Evolutionary conservation across 1,140 invertebrate genomes (phyloP), one percentile per base, ranked within the genome.

Genomic region (Venustaconcha ellipsiformis): DNA sequence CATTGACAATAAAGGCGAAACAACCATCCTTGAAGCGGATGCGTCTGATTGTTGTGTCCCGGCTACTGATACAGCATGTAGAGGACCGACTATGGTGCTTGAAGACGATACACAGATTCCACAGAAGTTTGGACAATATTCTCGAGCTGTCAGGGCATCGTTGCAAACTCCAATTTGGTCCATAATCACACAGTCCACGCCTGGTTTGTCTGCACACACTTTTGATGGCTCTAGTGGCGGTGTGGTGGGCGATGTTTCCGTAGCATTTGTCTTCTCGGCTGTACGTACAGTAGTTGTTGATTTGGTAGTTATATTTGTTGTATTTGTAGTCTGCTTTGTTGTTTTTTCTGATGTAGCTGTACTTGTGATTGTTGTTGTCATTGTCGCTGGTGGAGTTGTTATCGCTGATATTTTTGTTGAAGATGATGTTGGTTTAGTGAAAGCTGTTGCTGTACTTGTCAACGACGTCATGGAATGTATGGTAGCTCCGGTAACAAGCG

Each of bases 231-330:
- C 56, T 12, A 58, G 64, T 57, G 58, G 20, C 2, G 63, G 37
- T 57, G 70, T 63, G 23, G 69, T n/a, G 1, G 69, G 14, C 30
- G 69, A 17, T 26, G 30, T 60, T 18, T 69, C 37, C 2, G 65
- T 63, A 23, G 74, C 5, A 62, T 63, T 5, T 17, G 70, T 23
- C 18, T 58, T 63, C n/a, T 69, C 17, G 20, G 69, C 11, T 17
- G 63, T 48, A 4, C 63, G 12, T 67, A 67, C 12, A 17, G 63
- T 37, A 14, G 74, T 69, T n/a, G 74, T 18, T 12, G 66, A 12
- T 56, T 67, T n/a, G 0, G 72, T 57, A 20, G 72, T 26, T 30
- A 67, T 15, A 12, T 68, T 30, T 57, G 74, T 70, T 11, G 60
- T 17, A 4, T 67, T 60, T 58, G 68, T 18, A 1, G 68, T 18